Conservation (phyloP, 2,113 vertebrate genomes). For the Anhinga anhinga region DNA sequence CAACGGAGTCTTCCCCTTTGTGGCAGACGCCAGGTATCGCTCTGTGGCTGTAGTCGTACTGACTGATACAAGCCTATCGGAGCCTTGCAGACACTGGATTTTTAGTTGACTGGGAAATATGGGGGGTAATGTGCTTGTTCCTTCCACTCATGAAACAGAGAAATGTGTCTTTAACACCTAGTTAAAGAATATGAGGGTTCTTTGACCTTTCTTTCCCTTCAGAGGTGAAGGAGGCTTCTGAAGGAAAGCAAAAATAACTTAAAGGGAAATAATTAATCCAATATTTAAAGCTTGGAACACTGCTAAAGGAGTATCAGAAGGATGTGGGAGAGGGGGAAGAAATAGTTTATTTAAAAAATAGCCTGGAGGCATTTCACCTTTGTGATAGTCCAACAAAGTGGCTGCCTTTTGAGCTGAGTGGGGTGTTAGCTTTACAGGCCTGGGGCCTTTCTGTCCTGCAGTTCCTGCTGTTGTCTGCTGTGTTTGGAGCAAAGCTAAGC, state of each 20-base stretch:
- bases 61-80: neutral
- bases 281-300: neutral
- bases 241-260: neutral
- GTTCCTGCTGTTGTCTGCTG: neutral
- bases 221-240: neutral
- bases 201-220: neutral
- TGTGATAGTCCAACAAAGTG: neutral
- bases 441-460: neutral
- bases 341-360: neutral
- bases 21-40: conserved; percentile 80
- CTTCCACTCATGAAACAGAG: neutral
- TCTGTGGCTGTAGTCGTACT: neutral
- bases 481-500: neutral
- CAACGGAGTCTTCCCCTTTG: conserved; percentile 81
- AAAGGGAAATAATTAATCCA: neutral
- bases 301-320: neutral
- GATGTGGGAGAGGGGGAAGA: neutral
- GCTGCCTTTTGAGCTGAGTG: neutral
- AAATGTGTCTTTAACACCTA: neutral
- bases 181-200: neutral
- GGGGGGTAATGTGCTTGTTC: neutral
- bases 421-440: neutral
- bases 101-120: neutral
- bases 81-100: neutral
- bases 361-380: neutral